Conservation (phyloP, 2,797 vertebrate genomes). For the Pogoniulus pusillus region DNA sequence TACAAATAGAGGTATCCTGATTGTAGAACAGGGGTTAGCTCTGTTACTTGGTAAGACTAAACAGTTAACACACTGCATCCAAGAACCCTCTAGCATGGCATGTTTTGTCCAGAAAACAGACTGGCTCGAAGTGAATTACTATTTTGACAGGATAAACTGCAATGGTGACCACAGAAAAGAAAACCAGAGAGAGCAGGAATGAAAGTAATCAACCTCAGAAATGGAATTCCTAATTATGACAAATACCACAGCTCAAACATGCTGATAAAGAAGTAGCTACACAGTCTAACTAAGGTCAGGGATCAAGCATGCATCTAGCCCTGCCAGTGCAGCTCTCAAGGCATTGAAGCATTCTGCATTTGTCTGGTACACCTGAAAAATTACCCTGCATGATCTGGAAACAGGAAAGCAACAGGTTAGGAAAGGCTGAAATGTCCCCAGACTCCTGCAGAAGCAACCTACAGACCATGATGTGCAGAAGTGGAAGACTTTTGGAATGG, state of each 20-base stretch:
- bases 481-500: background rate
- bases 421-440: background rate
- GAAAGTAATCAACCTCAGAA: background rate
- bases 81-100: background rate
- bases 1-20: constrained; percentile 53
- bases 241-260: background rate
- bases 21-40: constrained; percentile 34
- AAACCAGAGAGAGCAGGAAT: background rate
- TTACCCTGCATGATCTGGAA: background rate
- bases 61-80: constrained; percentile 2
- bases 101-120: background rate
- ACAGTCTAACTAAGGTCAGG: background rate
- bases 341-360: background rate
- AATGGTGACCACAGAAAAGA: background rate
- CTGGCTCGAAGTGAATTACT: background rate
- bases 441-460: background rate
- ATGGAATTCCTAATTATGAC: background rate
- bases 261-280: background rate
- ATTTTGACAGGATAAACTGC: constrained; percentile 29
- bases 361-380: background rate
- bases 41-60: background rate
- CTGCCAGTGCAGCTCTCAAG: background rate
- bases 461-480: background rate
- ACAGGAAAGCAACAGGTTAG: background rate
- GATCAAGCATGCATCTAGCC: background rate